Evolutionary conservation across 1,140 invertebrate genomes (phyloP).

Genomic region (Chironomus striatipennis): DNA sequence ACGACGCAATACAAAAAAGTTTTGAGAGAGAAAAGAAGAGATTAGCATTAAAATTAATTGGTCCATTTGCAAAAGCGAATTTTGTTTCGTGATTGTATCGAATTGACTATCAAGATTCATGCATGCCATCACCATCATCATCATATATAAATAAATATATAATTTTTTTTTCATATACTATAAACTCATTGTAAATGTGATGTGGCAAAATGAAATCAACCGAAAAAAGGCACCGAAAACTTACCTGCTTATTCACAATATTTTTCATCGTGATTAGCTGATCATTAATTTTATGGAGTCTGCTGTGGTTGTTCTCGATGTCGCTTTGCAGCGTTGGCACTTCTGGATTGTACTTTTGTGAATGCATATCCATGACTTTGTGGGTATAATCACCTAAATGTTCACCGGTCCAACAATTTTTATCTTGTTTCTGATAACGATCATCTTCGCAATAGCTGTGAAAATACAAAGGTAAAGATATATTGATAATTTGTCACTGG

Average conservation of each 20-base stretch:
- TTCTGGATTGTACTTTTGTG: constrained; percentile 39
- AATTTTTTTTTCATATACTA: too few species aligned
- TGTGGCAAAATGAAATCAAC: neutral
- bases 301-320: constrained; percentile 27
- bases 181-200: neutral
- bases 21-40: constrained; percentile 28
- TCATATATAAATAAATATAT: neutral
- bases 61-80: constrained; percentile 1
- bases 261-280: constrained; percentile 38
- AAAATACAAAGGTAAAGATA: neutral
- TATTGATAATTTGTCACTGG: too few species aligned
- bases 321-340: constrained; percentile 33
- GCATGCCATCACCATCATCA: neutral
- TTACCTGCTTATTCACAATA: constrained; percentile 35
- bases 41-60: constrained; percentile 28
- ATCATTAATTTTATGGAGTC: constrained; percentile 36
- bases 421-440: constrained; percentile 33
- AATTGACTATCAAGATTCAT: neutral
- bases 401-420: constrained; percentile 39
- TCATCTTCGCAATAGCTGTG: constrained; percentile 37
- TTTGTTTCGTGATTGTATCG: neutral
- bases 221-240: constrained; percentile 18
- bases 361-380: constrained; percentile 33
- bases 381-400: constrained; percentile 38
- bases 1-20: neutral